phyloP scores from a whole-genome alignment of 2,888 invertebrate genomes.

The Tipula lateralis region DNA sequence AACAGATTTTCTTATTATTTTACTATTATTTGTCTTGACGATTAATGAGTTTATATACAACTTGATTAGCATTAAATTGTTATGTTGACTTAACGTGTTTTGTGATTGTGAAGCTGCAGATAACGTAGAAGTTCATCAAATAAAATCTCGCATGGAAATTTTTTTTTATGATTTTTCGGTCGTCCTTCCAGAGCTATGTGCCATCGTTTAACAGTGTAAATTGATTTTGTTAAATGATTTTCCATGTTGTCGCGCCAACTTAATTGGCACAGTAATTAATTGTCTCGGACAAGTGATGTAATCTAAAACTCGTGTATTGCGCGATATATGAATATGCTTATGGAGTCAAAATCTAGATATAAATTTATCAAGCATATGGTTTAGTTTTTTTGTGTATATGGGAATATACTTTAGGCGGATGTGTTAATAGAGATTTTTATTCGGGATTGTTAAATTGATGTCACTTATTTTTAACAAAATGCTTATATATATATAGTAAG shows the following conservation, averaged over 20 bases:
- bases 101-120: background rate
- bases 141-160: background rate
- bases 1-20: background rate
- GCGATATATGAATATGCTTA: background rate
- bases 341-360: background rate
- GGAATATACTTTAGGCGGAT: background rate
- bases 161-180: background rate
- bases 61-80: background rate
- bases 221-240: background rate
- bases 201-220: background rate
- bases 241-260: background rate
- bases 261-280: slow-evolving; percentile 24
- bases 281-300: slow-evolving; percentile 9
- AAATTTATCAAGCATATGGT: slow-evolving; percentile 2
- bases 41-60: background rate
- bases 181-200: background rate
- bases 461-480: background rate
- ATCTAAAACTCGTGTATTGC: background rate
- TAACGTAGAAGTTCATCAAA: background rate
- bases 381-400: background rate
- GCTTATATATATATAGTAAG: too few relatives aligned
- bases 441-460: background rate
- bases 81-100: background rate
- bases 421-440: background rate
- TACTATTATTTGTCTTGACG: background rate